Conservation (phyloP, 2,888 invertebrate genomes). For the Plutella xylostella region DNA sequence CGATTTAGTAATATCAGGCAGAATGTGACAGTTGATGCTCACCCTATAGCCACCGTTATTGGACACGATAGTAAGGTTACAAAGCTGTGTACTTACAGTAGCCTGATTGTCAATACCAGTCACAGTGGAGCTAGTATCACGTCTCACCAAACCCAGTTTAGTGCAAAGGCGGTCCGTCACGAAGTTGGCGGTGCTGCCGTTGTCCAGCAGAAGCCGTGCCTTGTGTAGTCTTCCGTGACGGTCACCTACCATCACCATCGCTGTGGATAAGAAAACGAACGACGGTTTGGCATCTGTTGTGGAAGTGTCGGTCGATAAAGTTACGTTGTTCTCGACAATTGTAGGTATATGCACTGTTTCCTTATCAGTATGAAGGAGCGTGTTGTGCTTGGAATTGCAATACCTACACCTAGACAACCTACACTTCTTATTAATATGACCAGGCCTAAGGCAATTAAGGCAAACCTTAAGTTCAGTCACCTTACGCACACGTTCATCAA, state of each 20-base stretch:
- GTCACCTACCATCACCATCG: constrained; percentile 8
- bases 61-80: too few species aligned
- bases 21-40: background rate
- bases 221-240: constrained; percentile 3
- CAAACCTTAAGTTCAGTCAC: constrained; percentile 12
- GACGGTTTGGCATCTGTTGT: background rate
- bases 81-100: constrained; percentile 13
- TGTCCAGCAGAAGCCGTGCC: constrained; percentile 7
- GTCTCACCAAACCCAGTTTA: constrained; percentile 11
- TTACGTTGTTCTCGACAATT: too few species aligned
- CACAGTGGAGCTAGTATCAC: constrained; percentile 13
- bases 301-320: constrained; percentile 5
- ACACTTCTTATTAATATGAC: constrained; percentile 10
- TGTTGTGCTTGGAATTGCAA: constrained; percentile 14
- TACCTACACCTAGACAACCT: constrained; percentile 13
- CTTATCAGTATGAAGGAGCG: constrained; percentile 13
- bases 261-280: constrained; percentile 11
- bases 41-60: constrained; percentile 4
- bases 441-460: constrained; percentile 15
- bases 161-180: constrained; percentile 10
- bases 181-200: constrained; percentile 12
- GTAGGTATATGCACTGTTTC: too few species aligned
- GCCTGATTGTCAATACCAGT: constrained; percentile 16
- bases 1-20: constrained; percentile 11
- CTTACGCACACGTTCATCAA: constrained; percentile 10